These are phyloP conservation scores for Nudaria mundana DNA, from an alignment of 2,888 invertebrate genomes.

Conservation along the genomic window DNA sequence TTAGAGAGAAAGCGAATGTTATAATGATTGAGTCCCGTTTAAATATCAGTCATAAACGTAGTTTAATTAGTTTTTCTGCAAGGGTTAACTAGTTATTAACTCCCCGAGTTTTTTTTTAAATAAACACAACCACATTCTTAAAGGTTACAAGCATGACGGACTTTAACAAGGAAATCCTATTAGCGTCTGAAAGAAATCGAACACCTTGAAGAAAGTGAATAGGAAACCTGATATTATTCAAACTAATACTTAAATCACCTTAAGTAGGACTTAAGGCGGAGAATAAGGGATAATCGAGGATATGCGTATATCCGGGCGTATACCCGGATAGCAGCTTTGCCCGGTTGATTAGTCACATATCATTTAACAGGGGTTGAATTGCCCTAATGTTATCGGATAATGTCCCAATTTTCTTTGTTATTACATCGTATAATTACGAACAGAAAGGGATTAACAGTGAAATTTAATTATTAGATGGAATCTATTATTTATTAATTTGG, in stretches of 20 bases:
- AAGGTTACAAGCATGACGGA: too few species aligned
- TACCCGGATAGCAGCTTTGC: slow-evolving; percentile 38
- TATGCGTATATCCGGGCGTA: slow-evolving; percentile 33
- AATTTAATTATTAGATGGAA: too few species aligned
- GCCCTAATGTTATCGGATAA: slow-evolving; percentile 45
- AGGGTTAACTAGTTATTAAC: too few species aligned
- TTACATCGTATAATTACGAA: not conserved
- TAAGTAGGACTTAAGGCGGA: slow-evolving; percentile 21
- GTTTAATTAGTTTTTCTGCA: too few species aligned
- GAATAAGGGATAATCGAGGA: slow-evolving; percentile 33
- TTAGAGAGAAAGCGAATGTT: too few species aligned
- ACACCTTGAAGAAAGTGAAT: slow-evolving; percentile 27
- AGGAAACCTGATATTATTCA: slow-evolving; percentile 42
- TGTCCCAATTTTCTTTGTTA: slow-evolving; percentile 31
- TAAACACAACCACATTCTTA: not conserved
- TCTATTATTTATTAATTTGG: too few species aligned
- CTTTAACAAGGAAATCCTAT: slow-evolving; percentile 23
- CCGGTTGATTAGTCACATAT: slow-evolving; percentile 63
- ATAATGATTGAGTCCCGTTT: too few species aligned
- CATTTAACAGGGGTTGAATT: slow-evolving; percentile 53
- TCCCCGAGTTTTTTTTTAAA: too few species aligned
- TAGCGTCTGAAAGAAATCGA: slow-evolving; percentile 30
- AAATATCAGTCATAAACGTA: too few species aligned
- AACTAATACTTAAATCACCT: slow-evolving; percentile 32
- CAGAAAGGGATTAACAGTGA: too few species aligned